These are phyloP conservation scores for Hemichromis elongatus DNA, from an alignment of 2,113 vertebrate genomes.

Conservation along the genomic window DNA sequence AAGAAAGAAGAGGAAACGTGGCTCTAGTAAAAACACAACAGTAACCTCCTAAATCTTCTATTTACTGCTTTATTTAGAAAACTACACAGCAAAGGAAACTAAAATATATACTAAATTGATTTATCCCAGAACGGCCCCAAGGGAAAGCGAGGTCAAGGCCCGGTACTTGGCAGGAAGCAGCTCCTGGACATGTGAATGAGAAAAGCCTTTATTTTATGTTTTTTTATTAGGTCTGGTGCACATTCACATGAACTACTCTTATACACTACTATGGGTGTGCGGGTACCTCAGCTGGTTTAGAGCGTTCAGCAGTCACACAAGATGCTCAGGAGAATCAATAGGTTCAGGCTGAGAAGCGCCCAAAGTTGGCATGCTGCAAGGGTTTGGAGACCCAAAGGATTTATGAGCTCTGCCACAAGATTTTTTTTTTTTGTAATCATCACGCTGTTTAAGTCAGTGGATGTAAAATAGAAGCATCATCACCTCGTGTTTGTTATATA, in stretches of 20 bases:
- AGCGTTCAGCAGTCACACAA: slow-evolving; percentile 81
- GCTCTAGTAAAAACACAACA: neutral
- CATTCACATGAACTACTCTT: neutral
- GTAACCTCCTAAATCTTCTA: neutral
- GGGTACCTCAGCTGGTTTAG: slow-evolving; percentile 74
- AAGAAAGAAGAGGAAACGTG: slow-evolving; percentile 52
- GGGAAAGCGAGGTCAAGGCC: neutral
- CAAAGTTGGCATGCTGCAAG: slow-evolving; percentile 77
- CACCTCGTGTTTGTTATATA: neutral
- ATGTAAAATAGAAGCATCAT: neutral
- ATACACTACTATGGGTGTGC: neutral
- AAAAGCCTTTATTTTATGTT: neutral
- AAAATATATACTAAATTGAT: neutral
- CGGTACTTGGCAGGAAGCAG: neutral
- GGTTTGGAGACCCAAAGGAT: slow-evolving; percentile 72
- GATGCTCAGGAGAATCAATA: slow-evolving; percentile 83
- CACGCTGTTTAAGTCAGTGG: neutral
- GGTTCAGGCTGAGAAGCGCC: slow-evolving; percentile 72
- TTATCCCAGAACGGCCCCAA: neutral
- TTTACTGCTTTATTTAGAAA: neutral
- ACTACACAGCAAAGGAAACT: neutral
- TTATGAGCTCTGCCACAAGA: slow-evolving; percentile 26
- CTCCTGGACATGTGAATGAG: neutral
- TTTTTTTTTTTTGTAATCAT: neutral
- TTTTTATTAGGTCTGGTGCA: neutral